A percentile compares a stretch with the other conserved stretches of the same genome.
phyloP scores from a whole-genome alignment of 2,113 vertebrate species.

The Atrichornis clamosus region DNA sequence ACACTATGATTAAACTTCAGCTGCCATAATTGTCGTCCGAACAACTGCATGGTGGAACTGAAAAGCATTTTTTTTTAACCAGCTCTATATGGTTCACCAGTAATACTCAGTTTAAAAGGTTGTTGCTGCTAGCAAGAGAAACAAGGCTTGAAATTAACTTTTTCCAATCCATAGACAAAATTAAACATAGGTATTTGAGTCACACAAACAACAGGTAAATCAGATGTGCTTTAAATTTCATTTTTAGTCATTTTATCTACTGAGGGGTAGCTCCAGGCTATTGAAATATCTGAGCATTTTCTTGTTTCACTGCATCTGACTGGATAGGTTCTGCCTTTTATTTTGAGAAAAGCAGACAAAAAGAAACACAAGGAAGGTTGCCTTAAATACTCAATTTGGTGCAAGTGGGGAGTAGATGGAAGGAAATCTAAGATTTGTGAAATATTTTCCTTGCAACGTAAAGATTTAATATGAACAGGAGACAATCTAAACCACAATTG shows the following conservation, averaged over 20 bases:
- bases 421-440: background rate
- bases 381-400: background rate
- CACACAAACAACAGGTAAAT: slow-evolving; percentile 72
- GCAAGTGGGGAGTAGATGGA: background rate
- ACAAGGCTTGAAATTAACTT: slow-evolving; percentile 80
- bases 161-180: slow-evolving; percentile 74
- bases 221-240: slow-evolving; percentile 62
- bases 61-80: slow-evolving; percentile 69
- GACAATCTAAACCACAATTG: background rate
- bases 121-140: slow-evolving; percentile 75
- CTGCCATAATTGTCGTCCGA: slow-evolving; percentile 84
- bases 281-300: slow-evolving; percentile 37
- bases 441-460: background rate
- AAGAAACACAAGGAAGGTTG: background rate
- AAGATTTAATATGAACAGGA: background rate
- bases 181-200: slow-evolving; percentile 71
- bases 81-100: slow-evolving; percentile 71
- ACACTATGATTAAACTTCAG: slow-evolving; percentile 86
- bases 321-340: background rate
- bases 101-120: slow-evolving; percentile 75
- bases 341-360: background rate
- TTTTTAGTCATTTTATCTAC: slow-evolving; percentile 40
- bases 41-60: slow-evolving; percentile 77
- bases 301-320: slow-evolving; percentile 24
- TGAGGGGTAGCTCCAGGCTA: slow-evolving; percentile 1